These are phyloP conservation scores for Galerucella nymphaeae DNA, from an alignment of 2,888 invertebrate genomes.

Conservation along the genomic window DNA sequence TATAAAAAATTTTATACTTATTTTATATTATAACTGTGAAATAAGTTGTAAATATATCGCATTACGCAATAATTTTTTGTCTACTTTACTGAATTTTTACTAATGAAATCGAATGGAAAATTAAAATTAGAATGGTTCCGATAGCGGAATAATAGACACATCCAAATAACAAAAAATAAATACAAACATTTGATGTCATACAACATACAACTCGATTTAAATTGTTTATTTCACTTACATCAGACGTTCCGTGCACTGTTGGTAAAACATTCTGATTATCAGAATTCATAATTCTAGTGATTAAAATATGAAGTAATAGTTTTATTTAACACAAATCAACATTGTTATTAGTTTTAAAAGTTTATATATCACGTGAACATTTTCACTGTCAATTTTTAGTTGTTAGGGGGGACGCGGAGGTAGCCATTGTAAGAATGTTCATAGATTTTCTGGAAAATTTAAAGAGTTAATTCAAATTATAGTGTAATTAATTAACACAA, in stretches of 20 bases:
- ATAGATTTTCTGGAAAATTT: slow-evolving; percentile 46
- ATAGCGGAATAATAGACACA: slow-evolving; percentile 4
- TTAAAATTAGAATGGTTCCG: background rate
- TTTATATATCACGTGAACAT: slow-evolving; percentile 63
- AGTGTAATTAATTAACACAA: slow-evolving; percentile 34
- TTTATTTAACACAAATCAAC: slow-evolving; percentile 20
- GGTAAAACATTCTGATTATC: slow-evolving; percentile 69
- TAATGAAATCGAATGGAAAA: background rate
- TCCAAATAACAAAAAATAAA: slow-evolving; percentile 3
- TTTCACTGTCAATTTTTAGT: slow-evolving; percentile 73
- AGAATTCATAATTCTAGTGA: slow-evolving; percentile 63
- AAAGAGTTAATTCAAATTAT: slow-evolving; percentile 9
- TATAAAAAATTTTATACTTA: no score
- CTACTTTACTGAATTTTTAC: background rate
- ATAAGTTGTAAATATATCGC: no score
- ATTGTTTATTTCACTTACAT: slow-evolving; percentile 31
- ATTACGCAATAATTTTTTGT: background rate
- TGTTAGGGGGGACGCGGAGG: slow-evolving; percentile 68
- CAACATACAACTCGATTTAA: background rate
- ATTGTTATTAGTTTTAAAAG: slow-evolving; percentile 20
- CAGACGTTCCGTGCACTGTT: slow-evolving; percentile 68
- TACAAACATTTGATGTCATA: background rate
- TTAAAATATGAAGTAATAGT: slow-evolving; percentile 6
- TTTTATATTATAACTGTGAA: no score
- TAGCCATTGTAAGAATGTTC: slow-evolving; percentile 52